Evolutionary conservation across 1,140 invertebrate species (phyloP).

Genomic region (Bilobella aurantiaca): DNA sequence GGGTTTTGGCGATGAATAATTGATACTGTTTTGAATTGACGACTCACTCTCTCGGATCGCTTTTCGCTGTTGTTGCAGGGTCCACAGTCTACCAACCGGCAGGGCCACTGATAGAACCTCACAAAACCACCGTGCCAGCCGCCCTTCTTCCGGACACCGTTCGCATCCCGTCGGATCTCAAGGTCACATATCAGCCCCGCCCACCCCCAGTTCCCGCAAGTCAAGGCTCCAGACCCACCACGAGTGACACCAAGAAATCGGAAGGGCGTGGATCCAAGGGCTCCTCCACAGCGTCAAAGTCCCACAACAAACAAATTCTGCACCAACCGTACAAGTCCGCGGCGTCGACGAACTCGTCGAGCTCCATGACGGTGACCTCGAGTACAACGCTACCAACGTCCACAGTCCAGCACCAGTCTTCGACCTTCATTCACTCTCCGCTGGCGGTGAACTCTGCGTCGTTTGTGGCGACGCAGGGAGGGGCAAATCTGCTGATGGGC

Average conservation of each 20-base stretch:
- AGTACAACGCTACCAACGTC: background rate
- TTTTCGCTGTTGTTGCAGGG: background rate
- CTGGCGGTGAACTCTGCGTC: background rate
- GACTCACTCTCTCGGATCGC: background rate
- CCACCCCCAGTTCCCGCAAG: constrained; percentile 18
- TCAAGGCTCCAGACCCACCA: constrained; percentile 3
- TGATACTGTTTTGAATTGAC: too few species aligned
- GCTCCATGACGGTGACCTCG: background rate
- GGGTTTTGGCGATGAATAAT: too few species aligned
- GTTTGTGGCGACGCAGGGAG: background rate
- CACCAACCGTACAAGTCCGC: constrained; percentile 32
- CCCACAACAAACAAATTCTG: constrained; percentile 15
- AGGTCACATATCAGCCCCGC: constrained; percentile 34
- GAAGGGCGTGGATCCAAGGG: background rate
- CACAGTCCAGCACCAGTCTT: too few species aligned
- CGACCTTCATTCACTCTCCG: background rate
- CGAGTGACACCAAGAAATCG: constrained; percentile 9
- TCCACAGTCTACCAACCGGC: constrained; percentile 33
- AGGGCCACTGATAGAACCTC: constrained; percentile 33
- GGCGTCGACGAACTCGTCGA: constrained; percentile 10
- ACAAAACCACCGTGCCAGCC: constrained; percentile 22
- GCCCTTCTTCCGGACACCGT: constrained; percentile 30
- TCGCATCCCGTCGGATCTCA: constrained; percentile 30
- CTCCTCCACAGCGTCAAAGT: constrained; percentile 4
- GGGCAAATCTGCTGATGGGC: background rate